phyloP scores from a whole-genome alignment of 2,113 vertebrate species.

The Plotosus lineatus region DNA sequence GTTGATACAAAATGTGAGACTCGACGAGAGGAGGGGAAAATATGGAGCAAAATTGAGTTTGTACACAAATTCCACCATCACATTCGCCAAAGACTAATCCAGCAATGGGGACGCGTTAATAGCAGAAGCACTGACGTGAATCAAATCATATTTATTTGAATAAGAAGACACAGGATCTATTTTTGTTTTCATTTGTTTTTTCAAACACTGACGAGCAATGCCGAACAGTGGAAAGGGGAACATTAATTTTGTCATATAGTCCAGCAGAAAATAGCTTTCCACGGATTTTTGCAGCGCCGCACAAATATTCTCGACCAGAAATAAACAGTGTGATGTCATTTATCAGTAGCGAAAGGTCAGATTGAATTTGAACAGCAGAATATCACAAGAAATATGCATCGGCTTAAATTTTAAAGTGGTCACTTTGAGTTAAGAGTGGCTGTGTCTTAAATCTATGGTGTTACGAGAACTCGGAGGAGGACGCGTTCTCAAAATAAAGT shows the following conservation, averaged over 20 bases:
- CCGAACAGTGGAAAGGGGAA: not conserved
- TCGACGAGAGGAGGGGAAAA: not conserved
- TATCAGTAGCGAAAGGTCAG: not conserved
- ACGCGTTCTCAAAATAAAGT: not conserved
- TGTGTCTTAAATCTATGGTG: not conserved
- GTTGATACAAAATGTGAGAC: not conserved
- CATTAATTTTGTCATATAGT: not conserved
- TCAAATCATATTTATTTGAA: not conserved
- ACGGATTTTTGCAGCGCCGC: not conserved
- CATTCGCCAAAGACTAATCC: not conserved
- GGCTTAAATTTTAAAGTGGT: not conserved
- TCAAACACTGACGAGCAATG: not conserved
- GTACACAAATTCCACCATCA: not conserved
- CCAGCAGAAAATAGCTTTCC: not conserved
- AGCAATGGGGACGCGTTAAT: not conserved
- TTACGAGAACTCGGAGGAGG: not conserved
- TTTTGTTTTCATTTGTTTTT: not conserved
- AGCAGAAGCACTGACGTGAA: conserved; percentile 8
- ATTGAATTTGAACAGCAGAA: not conserved
- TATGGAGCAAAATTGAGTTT: not conserved
- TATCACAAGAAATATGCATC: not conserved
- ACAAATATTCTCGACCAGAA: not conserved
- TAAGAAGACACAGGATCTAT: not conserved
- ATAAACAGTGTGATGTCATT: not conserved
- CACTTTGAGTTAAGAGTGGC: not conserved